phyloP scores from a whole-genome alignment of 2,113 vertebrate genomes.

The Turnix velox region DNA sequence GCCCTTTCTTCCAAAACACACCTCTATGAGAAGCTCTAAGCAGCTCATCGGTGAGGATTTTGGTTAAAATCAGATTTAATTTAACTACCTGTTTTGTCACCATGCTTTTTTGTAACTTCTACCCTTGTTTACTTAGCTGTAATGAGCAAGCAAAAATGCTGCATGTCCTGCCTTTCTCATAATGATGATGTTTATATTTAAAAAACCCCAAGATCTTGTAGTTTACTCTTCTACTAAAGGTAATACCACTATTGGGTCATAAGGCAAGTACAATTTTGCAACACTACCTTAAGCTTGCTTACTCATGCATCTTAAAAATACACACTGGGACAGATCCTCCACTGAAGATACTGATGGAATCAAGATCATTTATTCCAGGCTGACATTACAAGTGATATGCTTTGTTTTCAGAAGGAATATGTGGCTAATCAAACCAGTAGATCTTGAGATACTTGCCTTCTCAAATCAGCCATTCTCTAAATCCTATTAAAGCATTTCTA shows the following conservation, averaged over 20 bases:
- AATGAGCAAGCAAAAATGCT: not conserved
- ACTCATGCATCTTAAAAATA: not conserved
- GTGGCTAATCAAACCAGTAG: not conserved
- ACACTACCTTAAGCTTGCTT: constrained; percentile 59
- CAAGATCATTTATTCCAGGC: not conserved
- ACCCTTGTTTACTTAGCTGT: not conserved
- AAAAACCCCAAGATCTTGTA: not conserved
- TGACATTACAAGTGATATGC: not conserved
- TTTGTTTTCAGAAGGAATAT: constrained; percentile 4
- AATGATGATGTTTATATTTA: not conserved
- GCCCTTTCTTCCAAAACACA: constrained; percentile 8
- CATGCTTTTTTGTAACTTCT: constrained; percentile 49
- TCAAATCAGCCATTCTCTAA: not conserved
- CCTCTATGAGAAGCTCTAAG: not conserved
- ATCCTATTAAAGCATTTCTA: not conserved
- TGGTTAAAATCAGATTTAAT: constrained; percentile 60
- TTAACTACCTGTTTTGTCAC: constrained; percentile 48
- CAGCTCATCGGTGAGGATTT: constrained; percentile 47
- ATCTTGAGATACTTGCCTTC: not conserved
- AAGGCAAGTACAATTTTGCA: not conserved
- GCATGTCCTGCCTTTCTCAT: not conserved
- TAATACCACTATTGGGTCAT: not conserved
- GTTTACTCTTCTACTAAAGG: not conserved
- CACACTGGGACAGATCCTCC: not conserved
- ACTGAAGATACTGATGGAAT: not conserved